phyloP scores from a whole-genome alignment of 2,888 invertebrate species.

The Crossocerus cetratus region DNA sequence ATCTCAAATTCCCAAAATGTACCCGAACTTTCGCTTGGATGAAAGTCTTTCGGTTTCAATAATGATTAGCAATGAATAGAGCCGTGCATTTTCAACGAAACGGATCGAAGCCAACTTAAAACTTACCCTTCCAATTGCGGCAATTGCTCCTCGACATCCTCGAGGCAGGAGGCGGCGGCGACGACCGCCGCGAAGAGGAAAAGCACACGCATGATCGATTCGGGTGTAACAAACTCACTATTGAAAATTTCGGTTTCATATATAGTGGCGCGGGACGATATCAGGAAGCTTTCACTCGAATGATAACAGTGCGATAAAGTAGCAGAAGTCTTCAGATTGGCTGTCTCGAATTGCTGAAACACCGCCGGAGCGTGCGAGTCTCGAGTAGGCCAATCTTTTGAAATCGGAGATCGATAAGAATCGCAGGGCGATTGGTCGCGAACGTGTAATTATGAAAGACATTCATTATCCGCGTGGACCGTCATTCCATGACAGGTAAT shows the following conservation, averaged over 20 bases:
- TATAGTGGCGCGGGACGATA: constrained; percentile 10
- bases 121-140: constrained; percentile 57
- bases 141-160: constrained; percentile 37
- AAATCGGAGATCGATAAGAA: not conserved
- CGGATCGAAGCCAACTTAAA: too few relatives aligned
- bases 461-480: not conserved
- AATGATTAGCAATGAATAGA: too few relatives aligned
- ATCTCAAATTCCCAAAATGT: too few relatives aligned
- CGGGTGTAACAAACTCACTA: not conserved
- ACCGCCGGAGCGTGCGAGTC: not conserved
- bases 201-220: constrained; percentile 43
- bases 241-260: constrained; percentile 24
- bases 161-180: constrained; percentile 31
- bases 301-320: not conserved
- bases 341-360: not conserved
- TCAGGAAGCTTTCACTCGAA: too few relatives aligned
- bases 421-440: not conserved
- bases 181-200: constrained; percentile 41
- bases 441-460: not conserved
- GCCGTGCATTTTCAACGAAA: too few relatives aligned
- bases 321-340: not conserved
- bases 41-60: too few relatives aligned
- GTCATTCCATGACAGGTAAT: not conserved
- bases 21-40: too few relatives aligned
- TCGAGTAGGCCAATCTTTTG: not conserved